Base-by-base conservation (phyloP, 2,113 vertebrate species). In the Entomyzon cyanotis region DNA sequence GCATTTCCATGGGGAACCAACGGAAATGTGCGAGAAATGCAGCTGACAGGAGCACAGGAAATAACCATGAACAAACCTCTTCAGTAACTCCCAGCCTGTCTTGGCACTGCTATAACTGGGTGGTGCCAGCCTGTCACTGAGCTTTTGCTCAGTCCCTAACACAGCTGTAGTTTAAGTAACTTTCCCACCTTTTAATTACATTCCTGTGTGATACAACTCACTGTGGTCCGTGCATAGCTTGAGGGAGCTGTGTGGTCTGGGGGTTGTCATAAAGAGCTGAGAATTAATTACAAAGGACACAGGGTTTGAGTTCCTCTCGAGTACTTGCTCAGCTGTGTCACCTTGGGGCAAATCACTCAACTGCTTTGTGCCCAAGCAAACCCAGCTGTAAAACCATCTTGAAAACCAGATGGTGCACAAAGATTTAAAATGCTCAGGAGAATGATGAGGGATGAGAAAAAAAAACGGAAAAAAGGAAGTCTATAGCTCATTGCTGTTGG, bases 361-460 rank as follows among this genome's bases (percentile, higher is more conserved):
- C 63, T 94, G 87, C 85, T 90, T 63, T 86, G 83, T 90, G 93
- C 82, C 95, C 93, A 60, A 78, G 76, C 21, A 91, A 80, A 88
- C 17, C 87, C 94, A 88, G 93, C 90, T 94, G 87, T 10, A 96
- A 95, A 96, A 88, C 44, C 85, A 86, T 80, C 94, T 63, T 85
- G 67, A 74, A 88, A 96, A 93, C 4, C 95, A 97, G 93, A 86
- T 94, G 95, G 87, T 90, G 92, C 79, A 50, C 64, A 52, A 59
- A 56, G 90, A 79, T 90, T 93, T 69, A 20, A 89, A 70, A 71
- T 33, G 47, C 70, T 82, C 47, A 13, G 58, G 74, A 96, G 88
- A 55, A 85, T 23, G 42, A 70, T 58, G 39, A 70, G 42, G 27
- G 58, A 41, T 20, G 21, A 47, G 13, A 12, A 39, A 49, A 28